A percentile compares a stretch with the other conserved stretches of the same genome.
Evolutionary conservation across 2,888 invertebrate genomes (phyloP).

Genomic region (Piscicola geometra): DNA sequence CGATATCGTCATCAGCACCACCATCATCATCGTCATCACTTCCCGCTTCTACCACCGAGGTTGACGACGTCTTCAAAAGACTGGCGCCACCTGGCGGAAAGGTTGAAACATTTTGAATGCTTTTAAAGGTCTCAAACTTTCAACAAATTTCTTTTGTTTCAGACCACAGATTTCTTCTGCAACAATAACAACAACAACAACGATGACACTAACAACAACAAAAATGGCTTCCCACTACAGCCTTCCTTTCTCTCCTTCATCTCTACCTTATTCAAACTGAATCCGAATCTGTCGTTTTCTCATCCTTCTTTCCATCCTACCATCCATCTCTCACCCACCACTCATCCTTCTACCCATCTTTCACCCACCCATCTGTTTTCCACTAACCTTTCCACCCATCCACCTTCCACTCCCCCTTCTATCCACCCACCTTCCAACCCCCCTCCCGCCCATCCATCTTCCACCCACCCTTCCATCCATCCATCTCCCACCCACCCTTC

Average conservation of each 20-base stretch:
- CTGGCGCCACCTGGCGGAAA: background rate
- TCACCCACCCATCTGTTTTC: background rate
- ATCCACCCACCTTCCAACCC: background rate
- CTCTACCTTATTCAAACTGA: too few species aligned
- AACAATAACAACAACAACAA: background rate
- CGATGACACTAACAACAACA: background rate
- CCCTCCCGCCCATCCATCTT: background rate
- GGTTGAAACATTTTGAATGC: background rate
- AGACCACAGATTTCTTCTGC: background rate
- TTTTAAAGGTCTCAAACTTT: too few species aligned
- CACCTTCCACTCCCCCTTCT: background rate
- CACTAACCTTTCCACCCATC: background rate
- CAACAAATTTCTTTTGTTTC: background rate
- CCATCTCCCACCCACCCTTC: background rate
- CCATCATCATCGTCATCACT: conserved; percentile 16
- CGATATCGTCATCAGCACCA: conserved; percentile 24
- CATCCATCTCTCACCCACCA: background rate
- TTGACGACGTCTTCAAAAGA: background rate
- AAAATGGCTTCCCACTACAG: background rate
- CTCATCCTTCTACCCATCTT: background rate
- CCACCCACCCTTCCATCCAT: background rate
- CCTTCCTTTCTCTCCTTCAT: too few species aligned
- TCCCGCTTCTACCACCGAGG: too few species aligned
- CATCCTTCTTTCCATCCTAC: background rate
- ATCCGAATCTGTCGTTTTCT: background rate